A percentile compares a stretch with the other conserved stretches of the same genome.
Conservation (phyloP, 2,113 vertebrate genomes). For the Pica pica region DNA sequence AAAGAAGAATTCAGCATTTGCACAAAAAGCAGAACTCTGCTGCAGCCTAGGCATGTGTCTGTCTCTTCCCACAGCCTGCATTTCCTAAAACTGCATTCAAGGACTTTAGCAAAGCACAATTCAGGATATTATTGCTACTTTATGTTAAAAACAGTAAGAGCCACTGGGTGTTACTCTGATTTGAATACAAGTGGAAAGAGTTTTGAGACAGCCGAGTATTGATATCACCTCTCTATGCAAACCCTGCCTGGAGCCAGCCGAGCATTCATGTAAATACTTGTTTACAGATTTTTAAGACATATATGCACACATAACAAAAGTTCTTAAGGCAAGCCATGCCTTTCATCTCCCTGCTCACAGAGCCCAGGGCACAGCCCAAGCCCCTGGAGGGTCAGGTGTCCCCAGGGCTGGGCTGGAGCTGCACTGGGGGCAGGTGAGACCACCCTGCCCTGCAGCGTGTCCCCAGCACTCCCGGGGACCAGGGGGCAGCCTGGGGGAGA, state of each 20-base stretch:
- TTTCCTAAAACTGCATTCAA: neutral
- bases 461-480: fast-evolving
- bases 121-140: neutral
- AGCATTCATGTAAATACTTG: neutral
- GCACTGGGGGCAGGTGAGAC: neutral
- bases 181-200: neutral
- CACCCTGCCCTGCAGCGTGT: fast-evolving
- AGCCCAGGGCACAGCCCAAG: neutral
- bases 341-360: neutral
- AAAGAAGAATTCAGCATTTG: neutral
- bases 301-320: fast-evolving
- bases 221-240: neutral
- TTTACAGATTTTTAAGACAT: neutral
- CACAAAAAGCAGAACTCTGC: neutral
- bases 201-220: neutral
- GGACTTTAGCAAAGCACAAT: neutral
- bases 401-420: neutral
- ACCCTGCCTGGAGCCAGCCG: neutral
- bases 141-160: neutral
- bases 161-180: neutral
- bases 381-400: fast-evolving
- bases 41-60: neutral
- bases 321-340: neutral
- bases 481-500: fast-evolving
- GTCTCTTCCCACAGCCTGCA: neutral